Base-by-base conservation (phyloP, 2,113 vertebrate genomes). In the Neogobius melanostomus region DNA sequence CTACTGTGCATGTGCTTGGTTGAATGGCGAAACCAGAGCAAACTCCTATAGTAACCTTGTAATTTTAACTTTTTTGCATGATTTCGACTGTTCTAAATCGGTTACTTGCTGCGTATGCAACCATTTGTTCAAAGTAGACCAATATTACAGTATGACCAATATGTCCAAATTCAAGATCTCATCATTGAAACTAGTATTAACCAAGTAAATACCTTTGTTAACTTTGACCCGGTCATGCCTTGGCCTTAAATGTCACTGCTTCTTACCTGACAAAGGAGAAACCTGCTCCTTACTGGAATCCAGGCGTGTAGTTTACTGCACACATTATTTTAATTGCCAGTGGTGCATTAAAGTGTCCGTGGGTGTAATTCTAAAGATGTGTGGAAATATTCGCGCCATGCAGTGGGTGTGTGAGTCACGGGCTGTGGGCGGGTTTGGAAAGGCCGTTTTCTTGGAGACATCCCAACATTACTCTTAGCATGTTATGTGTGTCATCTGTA, bases 341-440 rank as follows among this genome's bases (percentile, higher is more conserved):
- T 51, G 46, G 68, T 48, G 63, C 80, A 51, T 82, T 76, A 59
- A 69, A 71, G 69, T 50, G 68, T 69, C 52, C 8, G 74, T 75
- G 76, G 66, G 83, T 48, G 72, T 76, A 68, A 82, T 83, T 83
- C 68, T 45, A 75, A 75, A 76, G 79, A 80, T 72, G 68, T 85
- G 68, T 77, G 45, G 75, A 82, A 86, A 87, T 85, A 80, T 76
- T 74, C 64, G 81, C 75, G 67, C 56, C 78, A 63, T 75, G 68
- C 56, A 82, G 69, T 77, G 69, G 78, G 80, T 36, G 56, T 74
- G 75, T 89, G 89, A 90, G 74, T 90, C 89, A 90, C 59, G 54
- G 54, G n/a, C 54, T 63, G 87, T 86, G 73, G 87, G 84, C 78
- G 72, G 79, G 84, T 85, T 82, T 87, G 85, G 83, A 84, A 89